These are phyloP conservation scores for Enteromius treurensis DNA, from an alignment of 2,797 vertebrate genomes.

Conservation along the genomic window DNA sequence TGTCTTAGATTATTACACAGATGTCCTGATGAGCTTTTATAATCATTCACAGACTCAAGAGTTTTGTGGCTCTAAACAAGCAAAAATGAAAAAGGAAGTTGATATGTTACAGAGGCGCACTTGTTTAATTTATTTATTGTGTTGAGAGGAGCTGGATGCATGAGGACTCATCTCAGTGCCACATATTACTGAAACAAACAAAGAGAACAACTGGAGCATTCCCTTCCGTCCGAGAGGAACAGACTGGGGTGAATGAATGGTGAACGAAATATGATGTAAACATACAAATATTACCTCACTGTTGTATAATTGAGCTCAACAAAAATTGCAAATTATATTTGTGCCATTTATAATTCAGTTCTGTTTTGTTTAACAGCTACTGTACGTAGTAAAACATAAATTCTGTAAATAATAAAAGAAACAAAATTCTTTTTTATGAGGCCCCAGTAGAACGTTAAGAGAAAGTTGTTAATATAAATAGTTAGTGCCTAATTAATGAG, in stretches of 20 bases:
- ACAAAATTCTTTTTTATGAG: slow-evolving; percentile 77
- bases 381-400: slow-evolving; percentile 86
- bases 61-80: not conserved
- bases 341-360: slow-evolving; percentile 81
- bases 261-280: slow-evolving; percentile 75
- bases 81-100: slow-evolving; percentile 10
- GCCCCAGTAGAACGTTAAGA: slow-evolving; percentile 82
- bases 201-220: slow-evolving; percentile 37
- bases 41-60: not conserved
- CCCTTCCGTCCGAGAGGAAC: slow-evolving; percentile 71
- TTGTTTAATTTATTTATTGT: slow-evolving; percentile 24
- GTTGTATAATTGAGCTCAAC: slow-evolving; percentile 89
- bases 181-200: slow-evolving; percentile 43
- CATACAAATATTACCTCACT: slow-evolving; percentile 99
- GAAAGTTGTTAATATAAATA: slow-evolving; percentile 74
- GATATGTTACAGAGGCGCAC: not conserved
- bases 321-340: slow-evolving; percentile 75
- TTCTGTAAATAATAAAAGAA: slow-evolving; percentile 89
- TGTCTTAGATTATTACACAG: slow-evolving; percentile 5
- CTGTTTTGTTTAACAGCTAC: slow-evolving; percentile 78
- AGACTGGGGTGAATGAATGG: slow-evolving; percentile 70
- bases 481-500: slow-evolving; percentile 82
- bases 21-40: not conserved
- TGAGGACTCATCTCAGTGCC: slow-evolving; percentile 53
- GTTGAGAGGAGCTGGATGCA: slow-evolving; percentile 8